Percentiles rank a stretch among this genome's conserved stretches.
phyloP scores from a whole-genome alignment of 1,140 invertebrate genomes.

The Calephelis virginiensis region DNA sequence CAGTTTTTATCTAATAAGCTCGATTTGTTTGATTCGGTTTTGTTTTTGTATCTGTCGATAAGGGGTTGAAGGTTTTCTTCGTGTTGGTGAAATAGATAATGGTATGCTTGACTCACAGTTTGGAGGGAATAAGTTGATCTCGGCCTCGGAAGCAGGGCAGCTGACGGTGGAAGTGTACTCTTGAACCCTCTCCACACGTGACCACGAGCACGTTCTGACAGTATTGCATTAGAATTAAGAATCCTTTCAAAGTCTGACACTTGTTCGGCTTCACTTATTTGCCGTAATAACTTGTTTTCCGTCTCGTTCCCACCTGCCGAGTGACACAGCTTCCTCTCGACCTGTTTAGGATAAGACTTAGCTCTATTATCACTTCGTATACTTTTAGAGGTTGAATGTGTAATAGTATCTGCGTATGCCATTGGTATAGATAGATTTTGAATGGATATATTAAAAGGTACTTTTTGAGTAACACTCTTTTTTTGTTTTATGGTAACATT shows the following conservation, averaged over 20 bases:
- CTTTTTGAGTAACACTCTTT: slow-evolving; percentile 43
- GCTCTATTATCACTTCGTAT: slow-evolving; percentile 55
- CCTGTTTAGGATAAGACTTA: slow-evolving; percentile 72
- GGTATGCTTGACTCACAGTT: slow-evolving; percentile 67
- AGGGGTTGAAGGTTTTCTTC: slow-evolving; percentile 66
- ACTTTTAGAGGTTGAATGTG: slow-evolving; percentile 60
- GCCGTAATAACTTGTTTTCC: slow-evolving; percentile 71
- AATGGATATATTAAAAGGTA: slow-evolving; percentile 55
- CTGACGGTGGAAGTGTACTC: slow-evolving; percentile 44
- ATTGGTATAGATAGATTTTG: slow-evolving; percentile 66
- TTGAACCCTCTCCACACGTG: slow-evolving; percentile 61
- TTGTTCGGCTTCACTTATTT: slow-evolving; percentile 78
- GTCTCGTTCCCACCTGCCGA: slow-evolving; percentile 62
- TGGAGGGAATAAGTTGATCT: slow-evolving; percentile 68
- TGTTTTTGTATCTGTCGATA: slow-evolving; percentile 50
- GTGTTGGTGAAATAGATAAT: slow-evolving; percentile 68
- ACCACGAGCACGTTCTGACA: slow-evolving; percentile 56
- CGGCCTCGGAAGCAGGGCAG: slow-evolving; percentile 53
- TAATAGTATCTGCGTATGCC: slow-evolving; percentile 60
- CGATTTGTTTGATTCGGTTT: slow-evolving; percentile 35
- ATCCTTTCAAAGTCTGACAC: slow-evolving; percentile 79
- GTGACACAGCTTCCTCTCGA: slow-evolving; percentile 66
- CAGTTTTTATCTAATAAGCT: slow-evolving; percentile 56
- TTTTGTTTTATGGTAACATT: slow-evolving; percentile 35
- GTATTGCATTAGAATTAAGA: slow-evolving; percentile 78